These are phyloP conservation scores for Spinus pinus DNA, from an alignment of 2,797 vertebrate genomes.

Conservation along the genomic window DNA sequence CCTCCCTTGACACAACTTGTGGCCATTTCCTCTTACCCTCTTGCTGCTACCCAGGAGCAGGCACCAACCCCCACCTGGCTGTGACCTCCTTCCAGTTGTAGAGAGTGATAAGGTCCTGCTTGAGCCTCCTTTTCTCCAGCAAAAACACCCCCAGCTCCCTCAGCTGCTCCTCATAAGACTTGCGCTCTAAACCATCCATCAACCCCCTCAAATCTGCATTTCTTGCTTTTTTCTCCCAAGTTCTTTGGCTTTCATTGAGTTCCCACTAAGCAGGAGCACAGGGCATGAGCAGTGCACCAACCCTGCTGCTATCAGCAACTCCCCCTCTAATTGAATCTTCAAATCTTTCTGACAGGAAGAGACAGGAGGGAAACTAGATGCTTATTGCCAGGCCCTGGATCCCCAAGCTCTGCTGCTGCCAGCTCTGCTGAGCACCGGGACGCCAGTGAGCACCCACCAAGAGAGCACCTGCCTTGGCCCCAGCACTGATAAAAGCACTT, in stretches of 20 bases:
- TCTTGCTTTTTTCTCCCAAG: not conserved
- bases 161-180: not conserved
- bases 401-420: not conserved
- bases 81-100: not conserved
- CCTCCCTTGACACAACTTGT: not conserved
- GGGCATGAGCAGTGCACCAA: not conserved
- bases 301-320: not conserved
- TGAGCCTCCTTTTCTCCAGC: not conserved
- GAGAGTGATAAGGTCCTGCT: not conserved
- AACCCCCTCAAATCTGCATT: not conserved
- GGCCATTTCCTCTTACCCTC: not conserved
- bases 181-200: not conserved
- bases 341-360: conserved; percentile 36
- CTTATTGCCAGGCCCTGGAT: not conserved
- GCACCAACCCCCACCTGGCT: not conserved
- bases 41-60: not conserved
- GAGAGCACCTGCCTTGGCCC: fast-evolving
- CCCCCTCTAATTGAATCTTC: conserved; percentile 50
- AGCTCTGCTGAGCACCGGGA: fast-evolving
- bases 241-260: not conserved
- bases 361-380: not conserved
- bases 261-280: not conserved
- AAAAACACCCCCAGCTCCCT: not conserved
- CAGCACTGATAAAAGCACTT: fast-evolving
- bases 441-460: fast-evolving